Base-by-base conservation (phyloP, 1,140 invertebrate species). In the Heliconius hewitsoni region DNA sequence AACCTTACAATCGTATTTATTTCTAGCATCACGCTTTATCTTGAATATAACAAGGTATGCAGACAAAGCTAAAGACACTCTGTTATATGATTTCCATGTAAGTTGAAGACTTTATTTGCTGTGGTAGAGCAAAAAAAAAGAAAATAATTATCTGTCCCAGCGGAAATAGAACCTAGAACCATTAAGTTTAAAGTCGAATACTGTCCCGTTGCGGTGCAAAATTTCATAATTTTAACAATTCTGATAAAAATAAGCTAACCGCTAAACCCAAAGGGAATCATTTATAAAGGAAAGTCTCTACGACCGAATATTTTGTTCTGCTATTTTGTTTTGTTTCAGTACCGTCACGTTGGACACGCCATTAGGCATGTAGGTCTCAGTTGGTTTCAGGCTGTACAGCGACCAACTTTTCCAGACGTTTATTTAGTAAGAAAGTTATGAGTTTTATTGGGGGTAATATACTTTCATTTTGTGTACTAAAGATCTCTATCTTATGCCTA, bases 281-380 rank as follows among this genome's bases (percentile, higher is more conserved):
- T 57, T 57, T 57, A 9, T n/a, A 19, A n/a, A 57, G 13, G 4
- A 30, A 66, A n/a, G 55, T n/a, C 60, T 66, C 23, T 66, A 66
- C 9, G 16, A 66, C 3, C 9, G 27, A 66, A 27, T 66, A n/a
- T 66, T 30, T 66, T 27, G 60, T 27, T 66, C 23, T 66, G 2
- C 57, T 4, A 27, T 27, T 74, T 74, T 39, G 30, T 74, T 55
- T 52, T 74, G 52, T 74, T 74, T 74, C 30, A 27, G 27, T 74
- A 3, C 42, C 73, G 30, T 74, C 73, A 74, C 73, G 50, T 74
- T 57, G 30, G 73, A 74, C 50, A 74, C 73, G 30, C 50, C 50
- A 74, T 74, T 74, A 74, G 42, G 42, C 50, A 74, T 74, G 50
- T 74, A 66, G 60, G 60, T 27, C 60, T 66, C 55, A 57, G 60